Evolutionary conservation across 2,113 vertebrate genomes (phyloP).

Genomic region (Puntigrus tetrazona): DNA sequence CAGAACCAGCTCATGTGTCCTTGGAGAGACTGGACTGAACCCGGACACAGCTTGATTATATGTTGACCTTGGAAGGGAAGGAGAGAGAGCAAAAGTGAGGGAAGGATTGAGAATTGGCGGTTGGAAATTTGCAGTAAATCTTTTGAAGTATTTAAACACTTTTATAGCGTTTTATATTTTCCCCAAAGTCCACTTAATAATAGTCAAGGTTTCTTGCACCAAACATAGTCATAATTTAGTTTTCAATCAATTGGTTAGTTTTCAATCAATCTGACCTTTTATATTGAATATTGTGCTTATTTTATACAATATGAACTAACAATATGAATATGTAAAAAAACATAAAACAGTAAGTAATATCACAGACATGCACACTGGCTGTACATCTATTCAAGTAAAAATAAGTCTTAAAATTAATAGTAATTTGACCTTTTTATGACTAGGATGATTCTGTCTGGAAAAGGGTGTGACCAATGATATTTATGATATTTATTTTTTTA

Average conservation of each 20-base stretch:
- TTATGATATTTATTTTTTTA: not conserved
- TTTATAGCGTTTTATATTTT: not conserved
- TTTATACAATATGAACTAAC: too few relatives aligned
- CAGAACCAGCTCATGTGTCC: not conserved
- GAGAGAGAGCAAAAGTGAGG: not conserved
- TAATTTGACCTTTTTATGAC: not conserved
- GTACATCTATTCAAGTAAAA: too few relatives aligned
- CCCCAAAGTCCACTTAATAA: not conserved
- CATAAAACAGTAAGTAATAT: not conserved
- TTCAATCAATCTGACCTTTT: not conserved
- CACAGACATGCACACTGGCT: not conserved
- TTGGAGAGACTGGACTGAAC: not conserved
- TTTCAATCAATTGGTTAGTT: not conserved
- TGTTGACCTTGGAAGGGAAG: not conserved
- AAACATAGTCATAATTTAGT: not conserved
- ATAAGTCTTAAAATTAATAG: too few relatives aligned
- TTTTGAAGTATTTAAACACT: not conserved
- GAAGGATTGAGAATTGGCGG: slow-evolving; percentile 4
- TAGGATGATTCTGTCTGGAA: not conserved
- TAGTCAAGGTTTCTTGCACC: not conserved
- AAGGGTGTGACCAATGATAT: not conserved
- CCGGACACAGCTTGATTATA: slow-evolving; percentile 17
- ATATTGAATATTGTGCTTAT: too few relatives aligned
- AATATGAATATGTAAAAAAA: not conserved
- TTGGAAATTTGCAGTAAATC: not conserved